These are phyloP conservation scores for Gallinago jamesoni DNA, from an alignment of 2,113 vertebrate genomes.

Conservation along the genomic window DNA sequence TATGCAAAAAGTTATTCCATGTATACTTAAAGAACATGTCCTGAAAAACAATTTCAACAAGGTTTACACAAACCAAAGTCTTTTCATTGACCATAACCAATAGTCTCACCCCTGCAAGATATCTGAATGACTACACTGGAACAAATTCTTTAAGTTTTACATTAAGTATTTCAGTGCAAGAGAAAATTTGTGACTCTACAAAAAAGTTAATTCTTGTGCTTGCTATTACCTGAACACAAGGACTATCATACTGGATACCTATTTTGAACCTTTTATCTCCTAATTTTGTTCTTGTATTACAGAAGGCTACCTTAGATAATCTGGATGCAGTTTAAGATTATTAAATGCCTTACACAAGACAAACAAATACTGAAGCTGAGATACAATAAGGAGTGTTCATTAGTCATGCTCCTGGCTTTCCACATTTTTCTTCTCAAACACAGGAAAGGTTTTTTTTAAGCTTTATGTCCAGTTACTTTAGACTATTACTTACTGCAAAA, in stretches of 20 bases:
- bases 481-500: not conserved
- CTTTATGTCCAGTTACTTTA: not conserved
- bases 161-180: not conserved
- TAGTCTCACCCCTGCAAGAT: not conserved
- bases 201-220: not conserved
- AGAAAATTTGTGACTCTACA: not conserved
- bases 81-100: not conserved
- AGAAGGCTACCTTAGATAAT: not conserved
- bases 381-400: not conserved
- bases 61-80: not conserved
- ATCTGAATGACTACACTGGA: not conserved
- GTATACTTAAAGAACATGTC: conserved; percentile 99
- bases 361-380: not conserved
- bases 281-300: not conserved
- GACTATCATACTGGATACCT: not conserved
- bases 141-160: not conserved
- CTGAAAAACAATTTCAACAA: conserved; percentile 69
- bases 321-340: not conserved
- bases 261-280: not conserved
- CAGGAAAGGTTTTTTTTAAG: not conserved
- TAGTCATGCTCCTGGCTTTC: not conserved
- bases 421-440: not conserved
- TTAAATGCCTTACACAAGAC: not conserved
- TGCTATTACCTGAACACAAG: not conserved
- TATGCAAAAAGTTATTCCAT: conserved; percentile 98